These are phyloP conservation scores for Lordiphosa stackelbergi DNA, from an alignment of 1,140 invertebrate species.

Conservation along the genomic window DNA sequence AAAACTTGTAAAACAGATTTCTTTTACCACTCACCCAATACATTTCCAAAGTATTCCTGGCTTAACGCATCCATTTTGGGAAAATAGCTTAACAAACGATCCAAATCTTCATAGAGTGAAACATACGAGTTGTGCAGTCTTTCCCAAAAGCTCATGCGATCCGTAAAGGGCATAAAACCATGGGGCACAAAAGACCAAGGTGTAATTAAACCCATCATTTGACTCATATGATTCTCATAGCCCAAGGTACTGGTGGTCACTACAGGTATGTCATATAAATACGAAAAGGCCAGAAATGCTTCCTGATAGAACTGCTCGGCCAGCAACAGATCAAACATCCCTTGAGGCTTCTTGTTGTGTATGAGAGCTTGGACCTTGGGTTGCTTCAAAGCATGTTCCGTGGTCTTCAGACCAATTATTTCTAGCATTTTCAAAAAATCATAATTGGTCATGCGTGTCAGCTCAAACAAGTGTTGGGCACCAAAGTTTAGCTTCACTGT, in stretches of 20 bases:
- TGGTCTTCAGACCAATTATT: conserved; percentile 61
- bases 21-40: conserved; percentile 38
- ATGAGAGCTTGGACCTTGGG: conserved; percentile 75
- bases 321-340: conserved; percentile 76
- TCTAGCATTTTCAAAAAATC: conserved; percentile 68
- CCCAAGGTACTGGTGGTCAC: conserved; percentile 70
- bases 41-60: conserved; percentile 62
- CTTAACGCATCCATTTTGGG: conserved; percentile 74
- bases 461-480: conserved; percentile 60
- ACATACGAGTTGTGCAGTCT: conserved; percentile 61
- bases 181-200: conserved; percentile 76
- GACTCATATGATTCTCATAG: conserved; percentile 68
- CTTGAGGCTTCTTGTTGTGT: conserved; percentile 52
- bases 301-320: conserved; percentile 77
- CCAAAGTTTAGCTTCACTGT: conserved; percentile 62
- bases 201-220: conserved; percentile 68
- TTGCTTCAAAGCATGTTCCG: conserved; percentile 67
- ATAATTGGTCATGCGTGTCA: conserved; percentile 59
- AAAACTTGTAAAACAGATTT: too few relatives aligned
- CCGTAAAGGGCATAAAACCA: conserved; percentile 54
- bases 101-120: conserved; percentile 53
- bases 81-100: conserved; percentile 51
- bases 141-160: conserved; percentile 76
- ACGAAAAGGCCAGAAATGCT: conserved; percentile 69
- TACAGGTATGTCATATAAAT: conserved; percentile 73